Evolutionary conservation across 2,113 vertebrate species (phyloP), one percentile per base, ranked within the genome.

Genomic region (Pygoscelis antarcticus): DNA sequence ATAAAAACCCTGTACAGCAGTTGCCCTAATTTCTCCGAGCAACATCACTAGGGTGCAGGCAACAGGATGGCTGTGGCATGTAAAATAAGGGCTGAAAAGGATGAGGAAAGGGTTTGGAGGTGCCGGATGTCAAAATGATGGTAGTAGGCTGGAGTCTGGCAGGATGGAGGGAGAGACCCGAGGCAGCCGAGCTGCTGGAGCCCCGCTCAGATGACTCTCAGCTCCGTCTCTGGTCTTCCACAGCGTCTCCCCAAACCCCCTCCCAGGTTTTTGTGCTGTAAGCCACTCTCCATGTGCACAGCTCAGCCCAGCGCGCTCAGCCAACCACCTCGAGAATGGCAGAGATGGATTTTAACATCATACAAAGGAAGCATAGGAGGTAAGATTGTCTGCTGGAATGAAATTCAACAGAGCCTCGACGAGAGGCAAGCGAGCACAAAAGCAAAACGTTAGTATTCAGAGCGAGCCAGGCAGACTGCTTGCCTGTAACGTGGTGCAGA

Each of bases 21-120:
- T 95, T 89, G 92, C 86, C 92, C 94, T 90, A 79, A 91, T 94
- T 93, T 92, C 83, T 93, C 81, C 1, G 6, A 83, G 91, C 55
- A 17, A 10, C 87, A 30, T 55, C 11, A 16, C 80, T 10, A 70
- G 60, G 87, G 69, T 4, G 10, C 87, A 62, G 90, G 92, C 30
- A 34, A 83, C 80, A 34, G 90, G 74, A 90, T 51, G 77, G 90
- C 62, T 74, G 79, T 62, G 74, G 88, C 79, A 61, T 57, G 88
- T 38, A 25, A 97, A 96, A 86, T 14, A 16, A 20, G 54, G 69
- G 75, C 29, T 60, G 70, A 32, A 75, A 83, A 75, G 87, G 79
- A 58, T 19, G 65, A 75, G 20, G 29, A 26, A 60, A 83, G 64
- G 51, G 17, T 80, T 55, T 44, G 54, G 83, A 83, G 72, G 78